phyloP scores from a whole-genome alignment of 2,113 vertebrate genomes.

The Australoheros scitulus region DNA sequence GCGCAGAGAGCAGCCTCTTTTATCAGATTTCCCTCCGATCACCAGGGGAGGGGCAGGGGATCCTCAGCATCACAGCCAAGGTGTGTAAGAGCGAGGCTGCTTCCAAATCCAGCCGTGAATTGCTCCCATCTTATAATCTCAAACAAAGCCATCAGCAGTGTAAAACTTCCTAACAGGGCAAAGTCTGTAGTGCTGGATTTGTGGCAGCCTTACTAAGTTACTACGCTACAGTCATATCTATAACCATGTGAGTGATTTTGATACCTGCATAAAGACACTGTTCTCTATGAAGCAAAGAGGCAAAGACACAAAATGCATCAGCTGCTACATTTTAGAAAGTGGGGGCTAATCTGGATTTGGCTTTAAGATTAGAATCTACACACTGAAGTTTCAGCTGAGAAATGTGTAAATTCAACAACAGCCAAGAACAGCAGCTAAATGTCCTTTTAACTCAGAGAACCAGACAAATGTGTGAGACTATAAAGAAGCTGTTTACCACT shows the following conservation, averaged over 20 bases:
- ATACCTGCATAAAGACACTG: not conserved
- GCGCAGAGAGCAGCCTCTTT: conserved; percentile 66
- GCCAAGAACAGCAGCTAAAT: not conserved
- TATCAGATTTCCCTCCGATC: conserved; percentile 53
- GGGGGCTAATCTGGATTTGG: not conserved
- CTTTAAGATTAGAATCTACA: not conserved
- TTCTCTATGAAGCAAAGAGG: not conserved
- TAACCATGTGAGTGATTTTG: not conserved
- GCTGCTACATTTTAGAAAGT: too few species aligned
- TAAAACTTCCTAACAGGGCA: not conserved
- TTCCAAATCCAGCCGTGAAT: conserved; percentile 7
- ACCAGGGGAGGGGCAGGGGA: conserved; percentile 67
- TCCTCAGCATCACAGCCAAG: conserved; percentile 44
- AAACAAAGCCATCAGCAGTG: not conserved
- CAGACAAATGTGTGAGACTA: not conserved
- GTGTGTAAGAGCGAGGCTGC: conserved; percentile 18
- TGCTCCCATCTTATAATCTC: not conserved
- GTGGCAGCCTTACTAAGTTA: not conserved
- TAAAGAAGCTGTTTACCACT: not conserved
- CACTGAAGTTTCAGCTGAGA: not conserved
- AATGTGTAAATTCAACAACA: not conserved
- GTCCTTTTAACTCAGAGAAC: not conserved
- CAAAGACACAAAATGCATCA: not conserved
- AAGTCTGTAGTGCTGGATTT: not conserved
- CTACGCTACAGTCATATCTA: not conserved